Percentiles rank a stretch among this genome's conserved stretches.
These are phyloP conservation scores for Malthinus seriepunctatus DNA, from an alignment of 2,888 invertebrate species.

Conservation along the genomic window DNA sequence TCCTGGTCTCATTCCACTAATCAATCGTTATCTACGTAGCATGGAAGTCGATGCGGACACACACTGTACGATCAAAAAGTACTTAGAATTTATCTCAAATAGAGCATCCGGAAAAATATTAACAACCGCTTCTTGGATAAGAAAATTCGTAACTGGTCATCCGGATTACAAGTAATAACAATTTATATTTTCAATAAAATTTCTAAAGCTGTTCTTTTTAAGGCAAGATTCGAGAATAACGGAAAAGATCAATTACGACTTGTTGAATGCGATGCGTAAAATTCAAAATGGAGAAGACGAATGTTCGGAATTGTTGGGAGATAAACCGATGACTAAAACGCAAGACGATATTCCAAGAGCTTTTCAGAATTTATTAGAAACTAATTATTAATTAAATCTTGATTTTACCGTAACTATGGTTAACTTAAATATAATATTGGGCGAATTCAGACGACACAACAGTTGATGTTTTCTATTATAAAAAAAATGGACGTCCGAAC, in stretches of 20 bases:
- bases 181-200: no score
- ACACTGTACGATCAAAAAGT: constrained; percentile 95
- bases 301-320: constrained; percentile 78
- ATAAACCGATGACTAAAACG: constrained; percentile 76
- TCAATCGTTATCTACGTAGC: constrained; percentile 89
- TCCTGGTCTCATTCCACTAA: constrained; percentile 92
- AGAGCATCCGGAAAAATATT: constrained; percentile 86
- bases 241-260: constrained; percentile 88
- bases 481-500: no score
- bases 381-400: no score
- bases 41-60: constrained; percentile 99
- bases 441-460: no score
- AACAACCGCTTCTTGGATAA: constrained; percentile 95
- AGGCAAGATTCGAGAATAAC: constrained; percentile 85
- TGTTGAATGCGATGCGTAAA: constrained; percentile 74
- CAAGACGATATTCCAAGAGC: constrained; percentile 84
- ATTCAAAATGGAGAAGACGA: constrained; percentile 72
- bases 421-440: no score
- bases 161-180: constrained; percentile 79
- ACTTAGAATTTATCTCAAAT: constrained; percentile 88
- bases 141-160: constrained; percentile 88
- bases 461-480: no score
- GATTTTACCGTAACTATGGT: no score
- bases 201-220: constrained; percentile 24
- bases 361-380: constrained; percentile 50